phyloP scores from a whole-genome alignment of 35 echinoderm and acorn worm genomes.

The Lytechinus variegatus region DNA sequence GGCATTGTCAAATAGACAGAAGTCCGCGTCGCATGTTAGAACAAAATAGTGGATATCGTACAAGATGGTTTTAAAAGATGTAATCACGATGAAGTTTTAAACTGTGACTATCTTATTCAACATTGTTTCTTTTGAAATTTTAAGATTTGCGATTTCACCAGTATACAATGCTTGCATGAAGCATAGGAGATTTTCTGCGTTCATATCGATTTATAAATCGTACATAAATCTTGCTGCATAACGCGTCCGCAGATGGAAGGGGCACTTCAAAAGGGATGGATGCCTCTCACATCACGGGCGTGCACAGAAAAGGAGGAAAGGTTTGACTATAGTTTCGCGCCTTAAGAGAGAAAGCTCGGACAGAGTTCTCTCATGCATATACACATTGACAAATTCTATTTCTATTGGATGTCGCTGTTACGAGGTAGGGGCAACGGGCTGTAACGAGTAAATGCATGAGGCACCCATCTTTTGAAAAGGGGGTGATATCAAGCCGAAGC shows the following conservation, averaged over 20 bases:
- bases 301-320: neutral
- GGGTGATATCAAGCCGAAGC: neutral
- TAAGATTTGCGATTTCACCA: too few species aligned
- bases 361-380: neutral
- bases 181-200: too few species aligned
- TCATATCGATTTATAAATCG: neutral
- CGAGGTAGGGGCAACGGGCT: conserved; percentile 5
- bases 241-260: neutral
- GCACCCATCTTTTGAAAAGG: neutral
- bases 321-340: neutral
- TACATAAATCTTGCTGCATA: neutral
- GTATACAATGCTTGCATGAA: too few species aligned
- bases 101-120: too few species aligned
- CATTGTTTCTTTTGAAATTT: too few species aligned
- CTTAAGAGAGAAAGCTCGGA: neutral
- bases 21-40: too few species aligned
- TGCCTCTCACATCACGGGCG: neutral
- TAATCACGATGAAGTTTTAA: too few species aligned
- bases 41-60: too few species aligned
- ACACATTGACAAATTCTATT: neutral
- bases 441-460: neutral
- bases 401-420: neutral
- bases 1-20: too few species aligned
- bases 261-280: neutral
- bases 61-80: too few species aligned